These are phyloP conservation scores for Eleginops maclovinus DNA, from an alignment of 2,113 vertebrate genomes.

Conservation along the genomic window DNA sequence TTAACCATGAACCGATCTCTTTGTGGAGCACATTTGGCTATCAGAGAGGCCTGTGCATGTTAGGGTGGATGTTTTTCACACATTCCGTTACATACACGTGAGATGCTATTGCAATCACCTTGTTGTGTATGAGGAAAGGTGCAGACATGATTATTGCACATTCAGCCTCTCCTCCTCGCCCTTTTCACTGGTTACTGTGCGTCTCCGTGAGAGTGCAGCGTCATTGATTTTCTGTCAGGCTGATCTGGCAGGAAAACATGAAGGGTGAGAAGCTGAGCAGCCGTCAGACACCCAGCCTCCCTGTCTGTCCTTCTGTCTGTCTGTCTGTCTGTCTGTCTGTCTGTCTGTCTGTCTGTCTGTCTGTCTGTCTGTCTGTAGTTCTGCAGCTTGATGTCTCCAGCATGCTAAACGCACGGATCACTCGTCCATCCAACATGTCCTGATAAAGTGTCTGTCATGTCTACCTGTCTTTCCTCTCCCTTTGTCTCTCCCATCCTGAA, in stretches of 20 bases:
- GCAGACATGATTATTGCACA: slow-evolving; percentile 11
- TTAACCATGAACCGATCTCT: accelerated
- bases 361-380: background rate
- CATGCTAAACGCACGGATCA: background rate
- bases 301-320: background rate
- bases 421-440: slow-evolving; percentile 18
- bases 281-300: slow-evolving; percentile 34
- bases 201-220: slow-evolving; percentile 66
- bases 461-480: slow-evolving; percentile 9
- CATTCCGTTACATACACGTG: slow-evolving; percentile 49
- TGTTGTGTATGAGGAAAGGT: background rate
- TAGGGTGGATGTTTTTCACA: slow-evolving; percentile 4
- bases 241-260: slow-evolving; percentile 61
- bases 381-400: slow-evolving; percentile 31
- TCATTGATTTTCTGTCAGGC: slow-evolving; percentile 76
- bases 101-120: background rate
- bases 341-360: slow-evolving; percentile 5
- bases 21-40: background rate
- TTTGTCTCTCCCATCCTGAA: slow-evolving; percentile 13
- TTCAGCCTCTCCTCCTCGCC: background rate
- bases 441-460: slow-evolving; percentile 25
- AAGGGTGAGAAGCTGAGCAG: slow-evolving; percentile 65
- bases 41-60: background rate
- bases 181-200: slow-evolving; percentile 21
- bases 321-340: background rate